Evolutionary conservation across 2,113 vertebrate genomes (phyloP), one percentile per base, ranked within the genome.

Genomic region (Myodes glareolus): DNA sequence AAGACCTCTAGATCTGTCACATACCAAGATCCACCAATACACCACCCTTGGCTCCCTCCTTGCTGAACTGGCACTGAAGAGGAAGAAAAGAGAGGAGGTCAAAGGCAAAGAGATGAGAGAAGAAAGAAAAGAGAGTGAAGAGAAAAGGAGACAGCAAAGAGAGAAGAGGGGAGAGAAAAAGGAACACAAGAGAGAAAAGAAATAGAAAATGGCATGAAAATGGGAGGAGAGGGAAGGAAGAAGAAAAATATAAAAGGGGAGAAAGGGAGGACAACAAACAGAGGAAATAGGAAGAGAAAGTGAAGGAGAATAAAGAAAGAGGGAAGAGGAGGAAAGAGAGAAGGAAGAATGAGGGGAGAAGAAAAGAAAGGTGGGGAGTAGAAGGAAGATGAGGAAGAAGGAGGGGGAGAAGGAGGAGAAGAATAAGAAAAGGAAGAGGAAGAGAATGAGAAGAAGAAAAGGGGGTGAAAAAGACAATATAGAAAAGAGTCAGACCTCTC

Each of bases 271-370:
- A 14, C 5, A 29, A 4, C 3, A 45, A 9, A 76, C 5, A 42
- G 17, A 14, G 45, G 27, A 19, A 36, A 27, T 0, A 36, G 5
- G 19, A 55, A 7, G 4, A 31, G 23, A 33, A 5, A 29, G 39
- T 4, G 25, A 70, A 17, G 8, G 19, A 27, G 33, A 36, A 23
- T 1, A 10, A 13, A 6, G 8, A n/a, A 8, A 39, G 12, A 0
- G 29, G 21, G 5, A 27, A 23, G 2, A 42, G 7, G 4, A 13
- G 6, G 2, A n/a, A 4, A 11, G 39, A 90, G 17, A 90, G 17
- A 55, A 39, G 25, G 25, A 50, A 7, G n/a, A 39, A 9, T 14
- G 27, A 29, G 72, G 29, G 27, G 14, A 33, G 16, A 4, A 4
- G 17, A 33, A 52, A n/a, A 1, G 25, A 23, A 75, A 31, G 16